These are phyloP conservation scores for Sprattus sprattus DNA, from an alignment of 2,113 vertebrate genomes.

Conservation along the genomic window DNA sequence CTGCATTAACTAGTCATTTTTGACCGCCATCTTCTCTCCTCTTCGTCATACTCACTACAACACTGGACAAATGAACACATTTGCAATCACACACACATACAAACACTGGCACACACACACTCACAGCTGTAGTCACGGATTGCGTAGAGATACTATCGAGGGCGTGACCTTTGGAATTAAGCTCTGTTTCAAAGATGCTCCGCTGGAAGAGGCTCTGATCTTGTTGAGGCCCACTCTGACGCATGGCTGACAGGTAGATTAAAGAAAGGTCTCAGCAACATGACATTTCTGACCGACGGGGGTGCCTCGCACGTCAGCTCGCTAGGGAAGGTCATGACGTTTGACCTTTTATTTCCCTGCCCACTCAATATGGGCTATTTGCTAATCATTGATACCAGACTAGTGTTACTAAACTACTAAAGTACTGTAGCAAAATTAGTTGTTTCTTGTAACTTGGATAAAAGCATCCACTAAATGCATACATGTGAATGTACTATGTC, in stretches of 20 bases:
- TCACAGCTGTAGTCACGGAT: not conserved
- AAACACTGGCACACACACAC: not conserved
- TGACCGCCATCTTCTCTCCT: not conserved
- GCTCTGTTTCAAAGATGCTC: not conserved
- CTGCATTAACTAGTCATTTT: not conserved
- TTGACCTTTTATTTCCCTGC: not conserved
- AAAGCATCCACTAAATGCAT: not conserved
- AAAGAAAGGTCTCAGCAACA: conserved; percentile 8
- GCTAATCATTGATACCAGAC: not conserved
- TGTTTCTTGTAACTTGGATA: not conserved
- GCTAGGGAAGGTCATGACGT: not conserved
- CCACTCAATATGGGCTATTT: not conserved
- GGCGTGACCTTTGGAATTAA: not conserved
- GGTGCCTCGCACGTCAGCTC: not conserved
- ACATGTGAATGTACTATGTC: not conserved
- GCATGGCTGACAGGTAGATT: conserved; percentile 9
- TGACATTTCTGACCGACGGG: not conserved
- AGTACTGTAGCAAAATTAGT: not conserved
- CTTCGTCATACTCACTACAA: not conserved
- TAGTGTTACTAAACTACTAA: not conserved
- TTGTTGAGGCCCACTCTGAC: not conserved
- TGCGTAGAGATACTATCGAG: not conserved
- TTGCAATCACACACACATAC: not conserved
- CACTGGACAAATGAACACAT: not conserved
- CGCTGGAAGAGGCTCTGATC: not conserved